Base-by-base conservation (phyloP, 2,113 vertebrate species). In the Cervus canadensis region DNA sequence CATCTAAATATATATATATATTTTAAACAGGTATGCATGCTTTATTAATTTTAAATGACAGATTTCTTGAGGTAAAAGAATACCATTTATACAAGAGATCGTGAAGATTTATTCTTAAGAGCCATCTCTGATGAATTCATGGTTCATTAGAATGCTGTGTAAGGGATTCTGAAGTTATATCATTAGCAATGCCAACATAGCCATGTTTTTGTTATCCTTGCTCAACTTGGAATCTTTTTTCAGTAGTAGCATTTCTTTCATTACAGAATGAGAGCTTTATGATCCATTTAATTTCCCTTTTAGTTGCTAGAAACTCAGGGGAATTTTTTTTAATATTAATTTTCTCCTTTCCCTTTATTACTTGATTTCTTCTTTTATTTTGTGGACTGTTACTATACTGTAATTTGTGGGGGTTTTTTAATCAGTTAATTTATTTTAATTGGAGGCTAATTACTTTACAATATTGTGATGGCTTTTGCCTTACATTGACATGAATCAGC, bases 321-420 rank as follows among this genome's bases (percentile, higher is more conserved):
- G 23, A 50, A 87, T 64, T 8, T 88, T 59, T 71, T 93, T 52
- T 4, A 64, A 64, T 87, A 92, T 60, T 56, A 82, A 91, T 87
- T 97, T 97, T 92, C 76, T 96, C 21, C n/a, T 97, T 59, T 60
- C 96, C n/a, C 43, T 97, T 96, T 83, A 76, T 81, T 89, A 15
- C 30, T 91, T 91, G 28, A 89, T 48, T 91, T 95, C 59, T 60
- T 12, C 30, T 94, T 93, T 93, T 84, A 67, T 97, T 97, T 97
- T 96, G 74, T 88, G 67, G 28, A 74, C 76, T 74, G 15, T 71
- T 94, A 60, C 28, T 85, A 3, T 79, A 67, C 30, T 95, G 1
- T 67, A 82, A 84, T 81, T 94, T 92, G 54, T 92, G 54, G 13
- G 28, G 0, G 8, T 17, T 62, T 64, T 64, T 64, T 4, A 64